phyloP scores from a whole-genome alignment of 2,113 vertebrate genomes.

The Syngnathoides biaculeatus region DNA sequence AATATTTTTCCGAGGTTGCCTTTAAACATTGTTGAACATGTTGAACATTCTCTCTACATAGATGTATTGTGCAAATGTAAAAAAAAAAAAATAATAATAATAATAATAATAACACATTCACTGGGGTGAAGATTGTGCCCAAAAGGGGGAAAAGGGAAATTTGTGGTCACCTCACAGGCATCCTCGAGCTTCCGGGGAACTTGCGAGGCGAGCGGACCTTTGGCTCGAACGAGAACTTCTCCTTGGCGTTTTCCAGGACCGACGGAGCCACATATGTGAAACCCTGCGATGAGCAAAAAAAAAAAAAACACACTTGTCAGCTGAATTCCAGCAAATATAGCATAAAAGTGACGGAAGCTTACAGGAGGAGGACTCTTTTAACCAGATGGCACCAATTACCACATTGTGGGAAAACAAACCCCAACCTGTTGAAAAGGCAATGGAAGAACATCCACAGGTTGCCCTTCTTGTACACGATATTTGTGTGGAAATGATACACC shows the following conservation, averaged over 20 bases:
- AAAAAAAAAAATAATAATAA: too few species aligned
- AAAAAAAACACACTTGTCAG: conserved; percentile 58
- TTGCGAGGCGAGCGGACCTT: conserved; percentile 95
- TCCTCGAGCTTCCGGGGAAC: conserved; percentile 94
- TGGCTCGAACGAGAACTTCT: conserved; percentile 97
- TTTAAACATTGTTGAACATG: too few species aligned
- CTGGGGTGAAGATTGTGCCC: not conserved
- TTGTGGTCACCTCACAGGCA: conserved; percentile 87
- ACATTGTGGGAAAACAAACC: conserved; percentile 55
- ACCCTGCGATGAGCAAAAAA: conserved; percentile 78
- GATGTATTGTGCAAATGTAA: too few species aligned
- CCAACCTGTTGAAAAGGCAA: conserved; percentile 23
- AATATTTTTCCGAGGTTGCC: too few species aligned
- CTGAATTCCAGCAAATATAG: conserved; percentile 55
- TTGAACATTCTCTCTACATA: too few species aligned
- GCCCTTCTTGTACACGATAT: not conserved
- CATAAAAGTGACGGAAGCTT: conserved; percentile 55
- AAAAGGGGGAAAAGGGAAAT: conserved; percentile 23
- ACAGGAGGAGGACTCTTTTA: conserved; percentile 51
- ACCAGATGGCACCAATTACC: conserved; percentile 65
- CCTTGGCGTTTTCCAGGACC: conserved; percentile 97
- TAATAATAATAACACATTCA: too few species aligned
- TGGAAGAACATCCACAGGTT: conserved; percentile 14
- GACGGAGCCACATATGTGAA: conserved; percentile 99
- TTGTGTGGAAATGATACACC: conserved; percentile 13